These are phyloP conservation scores for Pseudanteris insignis DNA, from an alignment of 2,888 invertebrate species.

Conservation along the genomic window DNA sequence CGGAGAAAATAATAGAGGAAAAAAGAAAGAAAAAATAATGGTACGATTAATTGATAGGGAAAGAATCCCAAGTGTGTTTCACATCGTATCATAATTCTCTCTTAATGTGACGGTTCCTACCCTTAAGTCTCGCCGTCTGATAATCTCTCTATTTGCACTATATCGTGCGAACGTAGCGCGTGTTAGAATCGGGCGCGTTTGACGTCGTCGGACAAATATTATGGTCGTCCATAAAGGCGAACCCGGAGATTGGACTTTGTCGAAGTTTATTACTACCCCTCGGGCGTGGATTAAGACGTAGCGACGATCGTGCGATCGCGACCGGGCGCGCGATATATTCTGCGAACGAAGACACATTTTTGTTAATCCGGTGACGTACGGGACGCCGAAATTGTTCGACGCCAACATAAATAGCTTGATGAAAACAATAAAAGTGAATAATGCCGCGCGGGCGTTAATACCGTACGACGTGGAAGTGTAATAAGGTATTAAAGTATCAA, in stretches of 20 bases:
- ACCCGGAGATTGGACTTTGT: slow-evolving; percentile 59
- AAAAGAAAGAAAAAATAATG: no score
- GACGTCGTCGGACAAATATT: slow-evolving; percentile 56
- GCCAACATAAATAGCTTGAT: slow-evolving; percentile 3
- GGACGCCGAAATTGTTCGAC: background rate
- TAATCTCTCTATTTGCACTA: slow-evolving; percentile 57
- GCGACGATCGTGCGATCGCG: slow-evolving; percentile 61
- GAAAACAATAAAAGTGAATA: slow-evolving; percentile 7
- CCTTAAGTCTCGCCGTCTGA: slow-evolving; percentile 46
- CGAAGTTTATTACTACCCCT: slow-evolving; percentile 58
- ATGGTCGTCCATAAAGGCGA: slow-evolving; percentile 58
- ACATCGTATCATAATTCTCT: slow-evolving; percentile 60
- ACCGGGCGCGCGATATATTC: slow-evolving; percentile 14
- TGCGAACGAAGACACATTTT: slow-evolving; percentile 22
- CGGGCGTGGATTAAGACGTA: slow-evolving; percentile 59
- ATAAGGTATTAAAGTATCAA: slow-evolving; percentile 15
- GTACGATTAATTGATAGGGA: slow-evolving; percentile 61
- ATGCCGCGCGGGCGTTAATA: background rate
- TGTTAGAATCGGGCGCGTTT: slow-evolving; percentile 37
- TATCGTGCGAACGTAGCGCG: slow-evolving; percentile 38
- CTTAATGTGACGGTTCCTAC: slow-evolving; percentile 61
- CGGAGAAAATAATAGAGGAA: no score
- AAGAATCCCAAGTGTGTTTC: slow-evolving; percentile 51
- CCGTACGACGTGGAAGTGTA: slow-evolving; percentile 1
- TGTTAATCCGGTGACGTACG: slow-evolving; percentile 8